Evolutionary conservation across 2,113 vertebrate species (phyloP), one percentile per base, ranked within the genome.

Genomic region (Condylura cristata): DNA sequence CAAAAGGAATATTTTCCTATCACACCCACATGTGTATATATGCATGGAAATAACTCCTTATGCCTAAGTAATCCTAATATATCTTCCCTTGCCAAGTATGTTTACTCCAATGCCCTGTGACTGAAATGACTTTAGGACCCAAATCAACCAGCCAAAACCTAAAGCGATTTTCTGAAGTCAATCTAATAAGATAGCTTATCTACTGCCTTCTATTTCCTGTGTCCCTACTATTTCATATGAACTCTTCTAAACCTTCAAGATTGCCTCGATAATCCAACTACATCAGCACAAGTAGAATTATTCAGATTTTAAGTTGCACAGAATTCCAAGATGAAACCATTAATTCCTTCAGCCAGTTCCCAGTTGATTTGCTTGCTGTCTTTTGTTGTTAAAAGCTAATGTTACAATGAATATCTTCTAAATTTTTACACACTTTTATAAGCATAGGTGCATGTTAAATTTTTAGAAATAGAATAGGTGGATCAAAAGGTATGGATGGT

Each of bases 301-400:
- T 13, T 80, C 51, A 48, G 87, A 84, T 93, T 91, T 84, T 72
- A 75, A 61, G 32, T 13, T 87, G 20, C 28, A 48, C 0, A n/a
- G 34, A 84, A 92, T 80, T 84, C 37, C n/a, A 88, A 0, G 32
- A 71, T 39, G 18, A 70, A 61, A 26, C 0, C 32, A 72, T 9
- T 12, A 30, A 84, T 58, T 84, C 68, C 70, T 68, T 88, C 14
- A 68, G 20, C 14, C 30, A 78, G 18, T 79, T 20, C 53, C 65
- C 63, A 44, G 60, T 0, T 90, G 12, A 83, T 39, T 60, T 63
- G 26, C n/a, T 90, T 75, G 85, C 6, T 44, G 13, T 83, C 53
- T 58, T 82, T 53, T 90, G 75, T 58, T 94, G 37, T 89, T 93
- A 82, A 91, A 95, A 20, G 90, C 1, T 10, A 93, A 60, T 66